Base-by-base conservation (phyloP, 1,140 invertebrate species). In the Camponotus vicinus region DNA sequence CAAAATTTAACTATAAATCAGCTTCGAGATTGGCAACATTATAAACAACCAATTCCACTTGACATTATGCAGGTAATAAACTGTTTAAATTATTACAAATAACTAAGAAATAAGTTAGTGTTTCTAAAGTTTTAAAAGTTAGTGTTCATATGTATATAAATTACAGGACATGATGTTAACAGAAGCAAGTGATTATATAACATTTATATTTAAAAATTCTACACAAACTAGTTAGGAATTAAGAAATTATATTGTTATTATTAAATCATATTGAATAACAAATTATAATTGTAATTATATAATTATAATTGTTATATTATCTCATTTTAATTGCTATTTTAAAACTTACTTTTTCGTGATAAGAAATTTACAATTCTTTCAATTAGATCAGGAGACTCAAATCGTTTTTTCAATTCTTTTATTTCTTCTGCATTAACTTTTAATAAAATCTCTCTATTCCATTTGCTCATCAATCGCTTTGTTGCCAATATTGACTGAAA, bases 121-220 rank as follows among this genome's bases (percentile, higher is more conserved):
- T 27, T 27, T 27, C 1, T 27, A 27, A 27, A 27, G 27, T 27
- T 27, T 57, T 0, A 27, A 40, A 45, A 59, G 40, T 37, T 61
- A 55, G 18, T 9, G 67, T 61, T 21, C 59, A 45, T 0, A 55
- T 42, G 15, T 13, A 63, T 83, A 77, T 82, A 45, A 76, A 73
- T 92, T 93, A 55, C 79, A 94, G 94, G 92, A 93, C 73, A 82
- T 94, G 21, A 91, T 94, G 89, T 75, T 95, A 61, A 75, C 86
- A 21, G 75, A 92, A 87, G 87, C 88, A 66, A 82, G 89, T 34
- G 49, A 92, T 13, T 75, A 92, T 49, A 88, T 95, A 86, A 93
- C 93, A 57, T 95, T 94, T 73, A 89, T 95, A 76, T 93, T 94
- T 34, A 93, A 92, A 92, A 93, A 93, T 89, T 92, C 93, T 21